Conservation (phyloP, 2,888 invertebrate genomes). For the Galerucella nymphaeae region DNA sequence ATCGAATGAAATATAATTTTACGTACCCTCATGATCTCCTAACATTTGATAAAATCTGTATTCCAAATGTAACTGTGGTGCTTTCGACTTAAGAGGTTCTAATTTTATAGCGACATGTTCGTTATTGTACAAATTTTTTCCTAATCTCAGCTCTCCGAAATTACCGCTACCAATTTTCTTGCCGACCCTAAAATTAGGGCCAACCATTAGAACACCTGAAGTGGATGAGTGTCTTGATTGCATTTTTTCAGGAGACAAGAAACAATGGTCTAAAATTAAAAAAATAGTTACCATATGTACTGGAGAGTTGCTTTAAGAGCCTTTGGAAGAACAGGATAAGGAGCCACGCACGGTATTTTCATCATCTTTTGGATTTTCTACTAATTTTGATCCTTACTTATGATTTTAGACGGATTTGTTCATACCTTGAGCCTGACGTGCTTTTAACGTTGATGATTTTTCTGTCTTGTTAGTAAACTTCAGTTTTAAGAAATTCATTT, state of each 20-base stretch:
- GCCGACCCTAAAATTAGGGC: constrained; percentile 99
- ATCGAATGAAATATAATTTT: too few species aligned
- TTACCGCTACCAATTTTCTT: constrained; percentile 99
- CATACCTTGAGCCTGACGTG: constrained; percentile 39
- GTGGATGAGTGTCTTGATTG: constrained; percentile 86
- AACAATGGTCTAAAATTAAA: constrained; percentile 47
- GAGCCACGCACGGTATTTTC: constrained; percentile 46
- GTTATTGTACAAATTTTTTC: constrained; percentile 99
- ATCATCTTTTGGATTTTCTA: constrained; percentile 39
- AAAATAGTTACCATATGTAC: constrained; percentile 48
- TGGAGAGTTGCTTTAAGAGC: constrained; percentile 38
- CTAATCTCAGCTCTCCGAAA: constrained; percentile 98
- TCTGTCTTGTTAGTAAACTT: constrained; percentile 49
- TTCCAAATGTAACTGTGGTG: constrained; percentile 99
- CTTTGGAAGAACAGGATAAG: constrained; percentile 21
- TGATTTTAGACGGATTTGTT: constrained; percentile 13
- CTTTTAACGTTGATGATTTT: constrained; percentile 31
- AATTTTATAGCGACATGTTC: constrained; percentile 99
- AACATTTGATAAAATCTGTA: constrained; percentile 99
- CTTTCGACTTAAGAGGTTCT: constrained; percentile 99
- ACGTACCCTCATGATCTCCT: constrained; percentile 89
- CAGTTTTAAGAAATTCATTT: constrained; percentile 53
- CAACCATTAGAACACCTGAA: constrained; percentile 96
- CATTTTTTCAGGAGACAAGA: constrained; percentile 65
- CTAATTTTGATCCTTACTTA: constrained; percentile 9